A percentile compares a stretch with the other conserved stretches of the same genome.
phyloP scores from a whole-genome alignment of 2,797 vertebrate genomes.

The Rhynchonycteris naso region DNA sequence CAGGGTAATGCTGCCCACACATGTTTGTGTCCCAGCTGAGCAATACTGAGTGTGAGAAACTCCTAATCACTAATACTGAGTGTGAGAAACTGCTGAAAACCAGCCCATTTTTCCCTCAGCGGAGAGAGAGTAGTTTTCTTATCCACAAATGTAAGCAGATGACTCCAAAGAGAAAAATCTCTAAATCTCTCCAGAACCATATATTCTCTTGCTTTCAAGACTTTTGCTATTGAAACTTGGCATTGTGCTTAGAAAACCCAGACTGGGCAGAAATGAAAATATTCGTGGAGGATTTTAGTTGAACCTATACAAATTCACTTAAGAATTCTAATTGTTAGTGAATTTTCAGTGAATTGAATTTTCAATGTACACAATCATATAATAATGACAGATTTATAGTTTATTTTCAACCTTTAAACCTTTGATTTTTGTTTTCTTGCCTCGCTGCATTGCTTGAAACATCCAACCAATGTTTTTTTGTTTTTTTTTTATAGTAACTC shows the following conservation, averaged over 20 bases:
- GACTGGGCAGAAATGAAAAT: background rate
- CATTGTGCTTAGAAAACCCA: background rate
- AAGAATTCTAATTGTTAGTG: conserved; percentile 19
- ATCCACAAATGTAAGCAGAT: background rate
- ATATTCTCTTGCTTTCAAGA: background rate
- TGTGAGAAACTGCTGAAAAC: background rate
- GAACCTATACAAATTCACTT: background rate
- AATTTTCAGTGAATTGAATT: conserved; percentile 16
- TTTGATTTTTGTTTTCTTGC: background rate
- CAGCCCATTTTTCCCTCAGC: background rate
- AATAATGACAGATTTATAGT: background rate
- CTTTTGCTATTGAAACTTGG: background rate
- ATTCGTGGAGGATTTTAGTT: background rate
- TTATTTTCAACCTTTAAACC: background rate
- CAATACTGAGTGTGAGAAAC: background rate
- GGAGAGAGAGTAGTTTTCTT: background rate
- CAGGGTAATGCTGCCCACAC: background rate
- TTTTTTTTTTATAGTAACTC: no score
- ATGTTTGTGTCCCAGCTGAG: background rate
- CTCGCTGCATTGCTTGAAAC: background rate
- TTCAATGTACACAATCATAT: background rate
- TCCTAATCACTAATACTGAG: no score
- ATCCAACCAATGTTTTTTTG: background rate
- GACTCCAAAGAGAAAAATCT: background rate
- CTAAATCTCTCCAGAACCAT: background rate